Evolutionary conservation across 2,888 invertebrate species (phyloP), one percentile per base, ranked within the genome.

Genomic region (Oxytorus armatus): DNA sequence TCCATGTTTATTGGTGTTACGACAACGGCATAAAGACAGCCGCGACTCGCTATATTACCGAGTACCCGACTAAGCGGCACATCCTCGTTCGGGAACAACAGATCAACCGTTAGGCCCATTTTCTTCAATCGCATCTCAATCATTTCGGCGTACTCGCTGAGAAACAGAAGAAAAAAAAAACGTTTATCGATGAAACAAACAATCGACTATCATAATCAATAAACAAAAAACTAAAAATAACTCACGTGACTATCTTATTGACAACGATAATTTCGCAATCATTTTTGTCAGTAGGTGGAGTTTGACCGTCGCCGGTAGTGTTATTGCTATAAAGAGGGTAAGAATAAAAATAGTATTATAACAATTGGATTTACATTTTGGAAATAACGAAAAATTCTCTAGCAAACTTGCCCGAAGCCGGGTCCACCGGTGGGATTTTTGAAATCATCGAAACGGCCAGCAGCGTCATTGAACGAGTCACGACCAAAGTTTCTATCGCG

Each of bases 231-330:
- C 2, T 29, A 29, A 29, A 29, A 29, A n/a, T 8, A 79, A 93
- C 95, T 95, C 93, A 97, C 97, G 97, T 96, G 68, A 97, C 94
- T 5, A 93, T 92, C 90, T 96, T 96, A 59, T 96, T 96, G 2
- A 97, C 95, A 1, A 97, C 97, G 87, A 98, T 97, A 70, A 98
- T 97, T 93, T 98, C 97, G 91, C 97, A 97, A 90, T 98, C 98
- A 90, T 97, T 97, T 84, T 95, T 94, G 80, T 96, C 96, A 0
- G 94, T 89, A 0, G 92, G 92, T 16, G 3, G 69, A 10, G 85
- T 63, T 8, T 87, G 84, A 77, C 88, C 90, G 66, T 92, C 91
- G n/a, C 77, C 76, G 21, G 86, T 74, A 49, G 78, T 61, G 65
- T 76, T 84, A 14, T 85, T 78, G 21, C 80, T 86, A 21, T 82